phyloP scores from a whole-genome alignment of 2,888 invertebrate species.

The Gasteruption jaculator region DNA sequence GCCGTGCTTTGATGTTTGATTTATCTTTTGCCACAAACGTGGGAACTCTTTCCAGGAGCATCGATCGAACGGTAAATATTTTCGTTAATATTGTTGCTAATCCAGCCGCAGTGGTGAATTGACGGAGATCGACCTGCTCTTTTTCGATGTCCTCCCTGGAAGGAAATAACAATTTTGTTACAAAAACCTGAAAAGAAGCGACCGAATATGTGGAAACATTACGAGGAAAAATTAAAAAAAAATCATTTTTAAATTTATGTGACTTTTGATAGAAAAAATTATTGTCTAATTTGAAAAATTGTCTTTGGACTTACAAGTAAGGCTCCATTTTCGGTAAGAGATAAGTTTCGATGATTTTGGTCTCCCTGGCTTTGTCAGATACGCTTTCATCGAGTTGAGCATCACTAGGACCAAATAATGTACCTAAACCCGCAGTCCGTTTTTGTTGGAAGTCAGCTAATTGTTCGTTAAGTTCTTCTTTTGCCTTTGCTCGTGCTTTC shows the following conservation, averaged over 20 bases:
- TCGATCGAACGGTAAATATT: constrained; percentile 66
- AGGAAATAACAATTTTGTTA: too few species aligned
- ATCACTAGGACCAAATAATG: constrained; percentile 85
- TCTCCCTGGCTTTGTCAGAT: constrained; percentile 74
- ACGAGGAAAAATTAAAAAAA: background rate
- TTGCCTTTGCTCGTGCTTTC: constrained; percentile 80
- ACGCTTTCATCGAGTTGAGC: constrained; percentile 73
- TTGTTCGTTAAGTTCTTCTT: constrained; percentile 75
- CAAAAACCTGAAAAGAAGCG: too few species aligned
- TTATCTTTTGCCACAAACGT: constrained; percentile 84
- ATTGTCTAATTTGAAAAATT: constrained; percentile 6
- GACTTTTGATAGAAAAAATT: too few species aligned
- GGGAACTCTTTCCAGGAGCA: constrained; percentile 69
- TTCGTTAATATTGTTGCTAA: constrained; percentile 76
- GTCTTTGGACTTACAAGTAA: constrained; percentile 56
- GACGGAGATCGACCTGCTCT: constrained; percentile 58
- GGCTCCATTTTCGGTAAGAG: constrained; percentile 70
- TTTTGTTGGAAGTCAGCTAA: constrained; percentile 84
- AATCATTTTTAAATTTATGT: too few species aligned
- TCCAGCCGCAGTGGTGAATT: constrained; percentile 71
- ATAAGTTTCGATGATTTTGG: constrained; percentile 69
- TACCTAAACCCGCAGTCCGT: constrained; percentile 82
- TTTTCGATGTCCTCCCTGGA: constrained; percentile 63
- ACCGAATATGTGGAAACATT: background rate
- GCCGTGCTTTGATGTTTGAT: constrained; percentile 62